A percentile compares a stretch with the other conserved stretches of the same genome.
Conservation (phyloP, 2,113 vertebrate species). For the Caracal caracal region DNA sequence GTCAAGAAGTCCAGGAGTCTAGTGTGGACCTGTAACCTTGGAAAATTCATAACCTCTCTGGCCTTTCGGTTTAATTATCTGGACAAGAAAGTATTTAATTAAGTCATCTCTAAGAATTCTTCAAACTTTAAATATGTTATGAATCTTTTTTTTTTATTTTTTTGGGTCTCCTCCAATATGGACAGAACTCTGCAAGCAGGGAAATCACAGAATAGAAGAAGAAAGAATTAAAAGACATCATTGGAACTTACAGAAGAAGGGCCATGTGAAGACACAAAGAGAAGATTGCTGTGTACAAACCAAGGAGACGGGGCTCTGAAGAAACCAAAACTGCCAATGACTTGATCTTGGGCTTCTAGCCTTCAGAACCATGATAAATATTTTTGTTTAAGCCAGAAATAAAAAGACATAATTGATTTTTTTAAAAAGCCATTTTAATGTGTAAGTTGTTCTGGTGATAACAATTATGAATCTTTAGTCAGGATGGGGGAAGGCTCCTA, state of each 20-base stretch:
- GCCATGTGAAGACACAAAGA: neutral
- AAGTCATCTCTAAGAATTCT: constrained; percentile 23
- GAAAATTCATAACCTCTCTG: neutral
- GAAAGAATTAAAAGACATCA: neutral
- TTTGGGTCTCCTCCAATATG: constrained; percentile 12
- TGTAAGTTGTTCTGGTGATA: neutral
- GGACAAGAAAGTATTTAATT: constrained; percentile 27
- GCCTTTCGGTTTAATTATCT: constrained; percentile 32
- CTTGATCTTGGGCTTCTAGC: neutral
- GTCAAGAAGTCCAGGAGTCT: neutral
- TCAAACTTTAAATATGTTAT: constrained; percentile 19
- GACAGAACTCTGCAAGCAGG: constrained; percentile 32
- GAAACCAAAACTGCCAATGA: neutral
- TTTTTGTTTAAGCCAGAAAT: neutral
- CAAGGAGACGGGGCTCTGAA: neutral
- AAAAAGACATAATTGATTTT: neutral
- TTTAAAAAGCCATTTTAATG: neutral
- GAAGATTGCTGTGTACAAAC: neutral
- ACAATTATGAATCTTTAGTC: neutral
- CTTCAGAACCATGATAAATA: neutral
- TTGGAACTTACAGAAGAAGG: neutral
- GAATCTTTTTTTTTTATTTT: constrained; percentile 51
- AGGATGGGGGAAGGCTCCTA: neutral
- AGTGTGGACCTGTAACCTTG: neutral
- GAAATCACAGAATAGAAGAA: constrained; percentile 7